A percentile compares a stretch with the other conserved stretches of the same genome.
phyloP scores from a whole-genome alignment of 2,113 vertebrate species.

The Paralichthys olivaceus region DNA sequence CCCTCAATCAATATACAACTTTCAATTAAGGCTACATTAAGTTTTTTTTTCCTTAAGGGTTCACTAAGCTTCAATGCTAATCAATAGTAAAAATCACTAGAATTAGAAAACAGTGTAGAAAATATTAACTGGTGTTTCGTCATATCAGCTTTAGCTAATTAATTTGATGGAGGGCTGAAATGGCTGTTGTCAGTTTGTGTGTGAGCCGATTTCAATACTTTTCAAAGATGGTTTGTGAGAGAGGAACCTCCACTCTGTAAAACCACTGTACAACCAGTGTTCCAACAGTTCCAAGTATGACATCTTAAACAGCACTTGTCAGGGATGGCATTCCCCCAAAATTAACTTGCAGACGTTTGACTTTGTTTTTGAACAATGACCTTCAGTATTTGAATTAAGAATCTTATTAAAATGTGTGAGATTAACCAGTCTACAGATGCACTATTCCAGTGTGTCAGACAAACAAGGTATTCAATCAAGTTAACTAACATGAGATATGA shows the following conservation, averaged over 20 bases:
- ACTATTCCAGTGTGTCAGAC: neutral
- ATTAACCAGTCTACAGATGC: neutral
- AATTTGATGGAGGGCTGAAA: neutral
- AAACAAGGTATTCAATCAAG: neutral
- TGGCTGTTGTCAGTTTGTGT: neutral
- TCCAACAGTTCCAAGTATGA: neutral
- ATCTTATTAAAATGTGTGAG: neutral
- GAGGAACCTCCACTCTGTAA: neutral
- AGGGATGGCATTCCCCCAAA: too few species aligned
- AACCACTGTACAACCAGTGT: neutral
- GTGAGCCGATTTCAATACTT: neutral
- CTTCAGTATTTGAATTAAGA: neutral
- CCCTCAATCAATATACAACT: too few species aligned
- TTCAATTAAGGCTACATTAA: too few species aligned
- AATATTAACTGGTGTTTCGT: neutral
- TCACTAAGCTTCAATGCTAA: neutral
- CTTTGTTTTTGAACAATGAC: neutral
- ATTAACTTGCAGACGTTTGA: too few species aligned
- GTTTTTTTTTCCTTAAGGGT: neutral
- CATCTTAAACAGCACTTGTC: too few species aligned
- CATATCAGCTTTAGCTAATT: neutral
- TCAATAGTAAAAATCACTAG: neutral
- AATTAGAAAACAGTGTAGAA: too few species aligned
- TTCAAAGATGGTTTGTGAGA: slow-evolving; percentile 3
- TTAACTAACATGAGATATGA: neutral